Evolutionary conservation across 2,888 invertebrate species (phyloP), one percentile per base, ranked within the genome.

Genomic region (Automeris io): DNA sequence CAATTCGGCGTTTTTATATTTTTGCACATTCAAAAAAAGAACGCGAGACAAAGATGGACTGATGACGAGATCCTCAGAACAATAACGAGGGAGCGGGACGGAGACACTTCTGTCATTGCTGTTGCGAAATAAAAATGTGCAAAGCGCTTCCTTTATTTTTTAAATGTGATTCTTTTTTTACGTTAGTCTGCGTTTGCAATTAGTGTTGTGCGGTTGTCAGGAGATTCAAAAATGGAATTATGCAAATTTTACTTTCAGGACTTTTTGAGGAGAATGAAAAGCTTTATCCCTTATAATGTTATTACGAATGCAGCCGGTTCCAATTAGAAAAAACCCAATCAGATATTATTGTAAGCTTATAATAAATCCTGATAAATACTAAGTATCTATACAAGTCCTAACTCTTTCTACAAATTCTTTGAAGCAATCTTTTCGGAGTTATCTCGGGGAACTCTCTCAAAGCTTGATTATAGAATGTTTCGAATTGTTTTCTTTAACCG

Each of bases 161-260:
- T 80, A 73, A 75, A 81, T 82, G 83, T 78, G 77, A 80, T 82
- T 79, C 74, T 81, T 81, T 83, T 37, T 83, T 85, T 85, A 70
- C 75, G 76, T 79, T 80, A 79, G 86, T 86, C 82, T 83, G 83
- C 83, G 82, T 83, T 82, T 65, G 77, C 83, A 85, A 86, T 86
- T 86, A 85, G 86, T 81, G 80, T 75, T 82, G 81, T 79, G 80
- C 70, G 77, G 75, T 65, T 71, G 77, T 74, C 76, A 67, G 68
- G 54, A 47, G 61, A 70, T 69, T 67, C 76, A 69, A 69, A 58
- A 71, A 16, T 29, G 16, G 16, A 16, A 16, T 29, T 72, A 81
- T 80, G 81, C 73, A 78, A 79, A 83, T 80, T 65, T 66, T 37
- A 18, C 21, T 31, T 23, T 22, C 32, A 31, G 22, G 23, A n/a